Evolutionary conservation across 37 sponge, comb jelly and placozoan species (phyloP).

Genomic region (Chondrilla cf. caribensis): DNA sequence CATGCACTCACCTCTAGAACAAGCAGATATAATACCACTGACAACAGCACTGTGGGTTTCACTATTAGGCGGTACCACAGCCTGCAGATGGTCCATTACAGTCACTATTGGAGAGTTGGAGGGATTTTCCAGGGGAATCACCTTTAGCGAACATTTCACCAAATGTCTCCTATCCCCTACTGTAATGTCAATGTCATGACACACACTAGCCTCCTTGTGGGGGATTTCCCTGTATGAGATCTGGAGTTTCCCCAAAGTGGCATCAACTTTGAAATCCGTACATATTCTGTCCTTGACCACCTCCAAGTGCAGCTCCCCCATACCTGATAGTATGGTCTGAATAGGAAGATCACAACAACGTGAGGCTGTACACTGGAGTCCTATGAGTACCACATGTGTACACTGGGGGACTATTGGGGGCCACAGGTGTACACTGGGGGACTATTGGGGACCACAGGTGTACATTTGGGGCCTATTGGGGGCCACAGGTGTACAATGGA

Average conservation of each 20-base stretch:
- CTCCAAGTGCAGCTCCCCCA: slow-evolving; percentile 97
- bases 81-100: neutral
- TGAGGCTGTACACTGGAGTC: neutral
- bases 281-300: slow-evolving; percentile 67
- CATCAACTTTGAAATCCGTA: slow-evolving; percentile 67
- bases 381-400: no score
- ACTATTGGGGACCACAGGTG: no score
- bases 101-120: neutral
- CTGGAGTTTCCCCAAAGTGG: slow-evolving; percentile 73
- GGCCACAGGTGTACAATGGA: no score
- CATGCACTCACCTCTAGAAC: slow-evolving; percentile 53
- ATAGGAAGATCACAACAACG: neutral
- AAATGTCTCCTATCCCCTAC: slow-evolving; percentile 35
- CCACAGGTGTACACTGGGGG: no score
- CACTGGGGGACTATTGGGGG: no score
- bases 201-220: slow-evolving; percentile 23
- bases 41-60: slow-evolving; percentile 32
- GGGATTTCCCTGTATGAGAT: slow-evolving; percentile 86
- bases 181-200: slow-evolving; percentile 17
- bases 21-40: slow-evolving; percentile 37
- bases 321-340: slow-evolving; percentile 87
- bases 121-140: slow-evolving; percentile 13
- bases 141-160: slow-evolving; percentile 19
- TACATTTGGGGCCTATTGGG: no score
- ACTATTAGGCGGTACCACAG: neutral